These are phyloP conservation scores for Lacerta agilis DNA, from an alignment of 2,797 vertebrate genomes.

Conservation along the genomic window DNA sequence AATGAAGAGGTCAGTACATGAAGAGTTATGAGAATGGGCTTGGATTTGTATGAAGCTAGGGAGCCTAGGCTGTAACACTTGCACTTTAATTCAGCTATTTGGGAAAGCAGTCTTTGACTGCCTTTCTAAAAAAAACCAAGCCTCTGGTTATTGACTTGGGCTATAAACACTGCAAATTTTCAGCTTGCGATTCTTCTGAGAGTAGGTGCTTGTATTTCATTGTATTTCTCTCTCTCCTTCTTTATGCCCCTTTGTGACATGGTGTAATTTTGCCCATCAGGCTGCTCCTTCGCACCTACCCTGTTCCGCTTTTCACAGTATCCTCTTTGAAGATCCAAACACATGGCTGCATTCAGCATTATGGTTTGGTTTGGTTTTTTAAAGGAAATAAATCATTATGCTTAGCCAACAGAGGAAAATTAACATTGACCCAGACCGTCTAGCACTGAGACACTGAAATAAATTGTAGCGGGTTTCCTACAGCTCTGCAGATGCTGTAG, in stretches of 20 bases:
- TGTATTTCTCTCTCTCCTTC: not conserved
- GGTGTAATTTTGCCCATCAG: not conserved
- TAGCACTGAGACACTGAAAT: too few species aligned
- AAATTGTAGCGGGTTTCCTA: too few species aligned
- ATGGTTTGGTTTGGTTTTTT: too few species aligned
- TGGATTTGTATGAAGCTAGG: not conserved
- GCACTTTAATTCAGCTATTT: conserved; percentile 48
- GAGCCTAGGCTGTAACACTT: not conserved
- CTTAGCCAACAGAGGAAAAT: too few species aligned
- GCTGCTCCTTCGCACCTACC: not conserved
- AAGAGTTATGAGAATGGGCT: not conserved
- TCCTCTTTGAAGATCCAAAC: not conserved
- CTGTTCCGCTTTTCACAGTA: not conserved
- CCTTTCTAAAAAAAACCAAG: conserved; percentile 23
- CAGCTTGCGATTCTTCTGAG: conserved; percentile 30
- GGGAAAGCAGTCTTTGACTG: not conserved
- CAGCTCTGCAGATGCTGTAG: too few species aligned
- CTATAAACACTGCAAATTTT: conserved; percentile 6
- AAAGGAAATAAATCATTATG: too few species aligned
- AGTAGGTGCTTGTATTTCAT: not conserved
- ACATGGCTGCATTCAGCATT: too few species aligned
- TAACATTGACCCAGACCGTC: too few species aligned
- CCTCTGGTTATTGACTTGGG: conserved; percentile 19
- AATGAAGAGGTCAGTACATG: not conserved
- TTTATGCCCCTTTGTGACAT: not conserved